A percentile compares a stretch with the other conserved stretches of the same genome.
These are phyloP conservation scores for Sebastes umbrosus DNA, from an alignment of 2,797 vertebrate genomes.

Conservation along the genomic window DNA sequence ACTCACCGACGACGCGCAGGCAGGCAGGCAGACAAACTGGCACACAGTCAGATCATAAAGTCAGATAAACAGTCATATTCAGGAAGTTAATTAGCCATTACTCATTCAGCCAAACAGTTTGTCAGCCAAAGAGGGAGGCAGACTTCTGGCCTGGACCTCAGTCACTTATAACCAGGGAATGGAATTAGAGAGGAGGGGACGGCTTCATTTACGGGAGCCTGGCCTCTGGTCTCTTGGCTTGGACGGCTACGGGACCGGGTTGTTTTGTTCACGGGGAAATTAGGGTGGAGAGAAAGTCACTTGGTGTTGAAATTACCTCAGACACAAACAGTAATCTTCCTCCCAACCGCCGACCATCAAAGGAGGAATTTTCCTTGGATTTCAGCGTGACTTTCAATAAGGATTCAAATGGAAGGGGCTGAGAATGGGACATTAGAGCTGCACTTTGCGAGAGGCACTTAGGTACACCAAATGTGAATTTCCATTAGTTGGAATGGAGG, in stretches of 20 bases:
- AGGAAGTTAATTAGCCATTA: conserved; percentile 70
- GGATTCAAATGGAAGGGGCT: conserved; percentile 48
- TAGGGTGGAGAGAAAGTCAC: conserved; percentile 22
- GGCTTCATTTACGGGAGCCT: conserved; percentile 45
- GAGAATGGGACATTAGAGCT: conserved; percentile 30
- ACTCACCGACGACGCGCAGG: conserved; percentile 17
- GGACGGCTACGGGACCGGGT: conserved; percentile 11
- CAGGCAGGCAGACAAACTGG: conserved; percentile 43
- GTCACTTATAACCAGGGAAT: conserved; percentile 42
- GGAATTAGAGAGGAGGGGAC: conserved; percentile 12
- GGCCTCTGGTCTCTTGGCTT: conserved; percentile 33
- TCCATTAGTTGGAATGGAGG: conserved; percentile 55
- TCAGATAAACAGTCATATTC: conserved; percentile 74
- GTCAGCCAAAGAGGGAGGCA: conserved; percentile 49
- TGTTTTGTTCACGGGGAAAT: conserved; percentile 42
- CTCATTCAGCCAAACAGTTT: conserved; percentile 57
- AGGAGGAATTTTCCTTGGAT: conserved; percentile 42
- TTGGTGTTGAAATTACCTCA: conserved; percentile 52
- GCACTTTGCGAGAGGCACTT: conserved; percentile 51
- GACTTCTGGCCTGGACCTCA: conserved; percentile 34
- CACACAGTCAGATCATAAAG: conserved; percentile 68
- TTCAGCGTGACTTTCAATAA: conserved; percentile 45
- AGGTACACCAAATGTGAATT: conserved; percentile 53
- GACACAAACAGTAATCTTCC: conserved; percentile 47
- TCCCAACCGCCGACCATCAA: conserved; percentile 1